Evolutionary conservation across 2,113 vertebrate genomes (phyloP), one percentile per base, ranked within the genome.

Genomic region (Melospiza georgiana): DNA sequence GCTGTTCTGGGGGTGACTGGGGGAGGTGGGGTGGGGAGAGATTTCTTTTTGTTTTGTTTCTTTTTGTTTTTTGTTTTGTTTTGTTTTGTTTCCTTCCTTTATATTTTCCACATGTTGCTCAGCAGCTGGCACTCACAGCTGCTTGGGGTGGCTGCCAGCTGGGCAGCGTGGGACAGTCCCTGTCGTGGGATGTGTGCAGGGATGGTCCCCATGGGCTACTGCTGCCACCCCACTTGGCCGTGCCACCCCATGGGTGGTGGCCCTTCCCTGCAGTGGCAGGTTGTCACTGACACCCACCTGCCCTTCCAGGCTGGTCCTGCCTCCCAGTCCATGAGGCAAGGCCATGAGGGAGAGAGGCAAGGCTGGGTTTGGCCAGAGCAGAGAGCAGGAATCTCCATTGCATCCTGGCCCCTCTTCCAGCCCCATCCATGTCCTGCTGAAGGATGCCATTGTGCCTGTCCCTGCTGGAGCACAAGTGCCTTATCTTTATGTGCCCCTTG

Each of bases 51-150:
- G 16, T 78, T 92, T 68, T 73, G 13, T 88, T 97, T 97, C 41
- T 41, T 41, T 41, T 41, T 85, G 20, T 78, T 35, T 35, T 35
- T 35, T 35, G 35, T 35, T 92, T 94, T 87, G 18, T 79, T 92
- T 95, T 87, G 16, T 78, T 92, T 68, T 73, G 12, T 89, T 97
- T 97, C 15, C 31, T 81, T 93, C 73, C 65, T 91, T 90, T 93
- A 3, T 66, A 13, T 78, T 88, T 87, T 90, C 54, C 69, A 78
- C 39, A 2, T 19, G n/a, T 77, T 31, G 44, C 73, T 89, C 43
- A 75, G 61, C 83, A 81, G 62, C 73, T 35, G 49, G 59, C n/a
- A 73, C 51, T 5, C 17, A 31, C 39, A 46, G 82, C 88, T 71
- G 71, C 79, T 82, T 6, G 21, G 71, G 59, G 37, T 4, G 3